These are phyloP conservation scores for Adelphocoris suturalis DNA, from an alignment of 2,888 invertebrate genomes.

Conservation along the genomic window DNA sequence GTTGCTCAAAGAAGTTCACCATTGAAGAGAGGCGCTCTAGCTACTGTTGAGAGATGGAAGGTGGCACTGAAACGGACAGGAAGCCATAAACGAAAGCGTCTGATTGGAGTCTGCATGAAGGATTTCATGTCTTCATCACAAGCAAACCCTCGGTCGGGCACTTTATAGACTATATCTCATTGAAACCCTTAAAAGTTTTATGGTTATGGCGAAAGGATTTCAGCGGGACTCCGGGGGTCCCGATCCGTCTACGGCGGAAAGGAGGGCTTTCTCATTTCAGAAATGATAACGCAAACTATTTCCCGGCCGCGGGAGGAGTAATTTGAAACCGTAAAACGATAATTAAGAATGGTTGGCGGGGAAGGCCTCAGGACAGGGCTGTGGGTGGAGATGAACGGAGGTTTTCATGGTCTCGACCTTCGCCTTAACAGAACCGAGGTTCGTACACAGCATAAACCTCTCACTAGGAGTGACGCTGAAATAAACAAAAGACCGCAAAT, in stretches of 20 bases:
- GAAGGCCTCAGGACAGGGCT: neutral
- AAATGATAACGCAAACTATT: constrained; percentile 59
- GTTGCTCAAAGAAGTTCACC: neutral
- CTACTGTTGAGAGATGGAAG: constrained; percentile 38
- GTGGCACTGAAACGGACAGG: constrained; percentile 37
- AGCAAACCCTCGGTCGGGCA: constrained; percentile 38
- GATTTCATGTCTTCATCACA: constrained; percentile 59
- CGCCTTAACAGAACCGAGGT: neutral
- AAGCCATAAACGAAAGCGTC: constrained; percentile 57
- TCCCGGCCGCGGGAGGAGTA: constrained; percentile 47
- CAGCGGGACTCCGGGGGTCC: constrained; percentile 9
- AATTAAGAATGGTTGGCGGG: constrained; percentile 48
- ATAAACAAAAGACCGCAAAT: no score
- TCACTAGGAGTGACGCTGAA: no score
- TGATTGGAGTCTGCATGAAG: constrained; percentile 52
- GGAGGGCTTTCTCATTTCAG: constrained; percentile 57
- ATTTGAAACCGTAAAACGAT: constrained; percentile 62
- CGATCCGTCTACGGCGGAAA: neutral
- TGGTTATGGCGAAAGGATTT: constrained; percentile 48
- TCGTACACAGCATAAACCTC: no score
- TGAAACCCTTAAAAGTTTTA: constrained; percentile 60
- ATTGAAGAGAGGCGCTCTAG: constrained; percentile 9
- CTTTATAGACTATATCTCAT: constrained; percentile 63
- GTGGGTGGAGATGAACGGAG: neutral
- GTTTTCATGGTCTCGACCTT: neutral